Base-by-base conservation (phyloP, 64 coral and sea anemone species). In the Montipora capricornis region DNA sequence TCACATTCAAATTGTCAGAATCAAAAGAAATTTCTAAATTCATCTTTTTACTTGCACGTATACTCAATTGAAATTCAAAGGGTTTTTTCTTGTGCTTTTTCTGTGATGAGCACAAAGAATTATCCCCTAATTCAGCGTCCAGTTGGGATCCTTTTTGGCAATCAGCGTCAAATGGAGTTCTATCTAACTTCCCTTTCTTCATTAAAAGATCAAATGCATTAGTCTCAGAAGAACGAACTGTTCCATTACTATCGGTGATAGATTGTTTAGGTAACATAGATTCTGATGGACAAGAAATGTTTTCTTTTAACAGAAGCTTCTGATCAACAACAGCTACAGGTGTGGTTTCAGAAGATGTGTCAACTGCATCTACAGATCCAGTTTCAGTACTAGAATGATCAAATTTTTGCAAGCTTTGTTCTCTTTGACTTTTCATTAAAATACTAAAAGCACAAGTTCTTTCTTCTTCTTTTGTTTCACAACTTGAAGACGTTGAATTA, bases 341-440 rank as follows among this genome's bases (percentile, higher is more conserved):
- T 4, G 44, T 64, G 37, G 1, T 69, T 8, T 84, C 66, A 86
- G 20, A 67, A 44, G 80, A 5, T 8, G 17, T 57, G 6, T 57
- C 53, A 57, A 8, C 7, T 8, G 22, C 16, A 20, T 5, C 2
- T 69, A 29, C 2, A 37, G 1, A 37, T 1, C 0, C 19, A 49
- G 44, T 6, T 49, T 86, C 82, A 22, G 3, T 5, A 15, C 16
- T 0, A 49, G 66, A 71, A 73, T 3, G 9, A 8, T 73, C 66
- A 9, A 46, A 1, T n/a, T 73, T 47, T 20, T 86, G 62, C 4
- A n/a, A 24, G 20, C 66, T 71, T 47, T 70, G 62, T 5, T 9
- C 66, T 50, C 62, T 86, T 71, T 86, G 82, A 10, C 82, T 86
- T 50, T 86, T 86, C 82, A 86, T 86, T 44, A 86, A 86, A 51